A percentile compares a stretch with the other conserved stretches of the same genome.
phyloP scores from a whole-genome alignment of 2,113 vertebrate genomes.

The Elephas maximus region DNA sequence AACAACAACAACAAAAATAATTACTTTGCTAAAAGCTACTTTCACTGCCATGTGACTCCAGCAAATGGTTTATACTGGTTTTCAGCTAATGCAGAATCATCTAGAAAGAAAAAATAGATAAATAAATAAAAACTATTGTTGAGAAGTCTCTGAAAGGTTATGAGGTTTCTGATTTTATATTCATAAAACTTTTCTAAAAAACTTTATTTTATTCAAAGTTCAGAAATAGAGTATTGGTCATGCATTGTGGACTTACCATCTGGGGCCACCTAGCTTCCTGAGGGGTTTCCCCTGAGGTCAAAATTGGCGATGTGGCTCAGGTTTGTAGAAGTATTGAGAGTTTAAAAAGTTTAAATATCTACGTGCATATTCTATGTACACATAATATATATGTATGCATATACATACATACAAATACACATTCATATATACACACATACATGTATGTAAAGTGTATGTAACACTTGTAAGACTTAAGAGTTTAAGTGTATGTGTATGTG shows the following conservation, averaged over 20 bases:
- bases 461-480: background rate
- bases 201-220: slow-evolving; percentile 69
- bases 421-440: background rate
- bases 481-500: background rate
- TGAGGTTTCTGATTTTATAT: slow-evolving; percentile 58
- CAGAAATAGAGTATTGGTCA: slow-evolving; percentile 59
- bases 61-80: background rate
- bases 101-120: background rate
- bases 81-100: slow-evolving; percentile 48
- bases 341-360: background rate
- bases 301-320: background rate
- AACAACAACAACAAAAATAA: background rate
- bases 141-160: slow-evolving; percentile 55
- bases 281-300: slow-evolving; percentile 71
- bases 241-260: slow-evolving; percentile 51
- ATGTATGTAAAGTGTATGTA: background rate
- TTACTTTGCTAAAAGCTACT: background rate
- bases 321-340: background rate
- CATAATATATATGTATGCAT: background rate
- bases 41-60: background rate
- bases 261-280: background rate
- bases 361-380: background rate
- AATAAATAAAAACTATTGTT: background rate
- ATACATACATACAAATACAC: background rate
- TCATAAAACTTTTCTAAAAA: background rate